A percentile compares a stretch with the other conserved stretches of the same genome.
These are phyloP conservation scores for Crocidura indochinensis DNA, from an alignment of 2,797 vertebrate species.

Conservation along the genomic window DNA sequence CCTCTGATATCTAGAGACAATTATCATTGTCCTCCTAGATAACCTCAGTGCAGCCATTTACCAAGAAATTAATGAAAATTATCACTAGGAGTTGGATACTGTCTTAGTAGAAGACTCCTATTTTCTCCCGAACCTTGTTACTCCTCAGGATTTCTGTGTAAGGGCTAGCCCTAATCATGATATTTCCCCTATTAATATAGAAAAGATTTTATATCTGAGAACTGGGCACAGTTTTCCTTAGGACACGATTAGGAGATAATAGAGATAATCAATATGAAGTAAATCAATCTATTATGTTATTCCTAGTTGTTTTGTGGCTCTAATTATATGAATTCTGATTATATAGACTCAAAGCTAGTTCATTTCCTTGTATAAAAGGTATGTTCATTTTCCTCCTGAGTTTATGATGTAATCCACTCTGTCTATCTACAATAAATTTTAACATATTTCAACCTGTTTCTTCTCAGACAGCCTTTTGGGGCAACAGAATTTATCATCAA, in stretches of 20 bases:
- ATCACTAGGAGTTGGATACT: not conserved
- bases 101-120: not conserved
- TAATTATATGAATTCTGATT: not conserved
- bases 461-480: not conserved
- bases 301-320: not conserved
- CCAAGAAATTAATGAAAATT: not conserved
- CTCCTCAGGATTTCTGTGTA: not conserved
- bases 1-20: not conserved
- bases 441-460: not conserved
- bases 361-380: not conserved
- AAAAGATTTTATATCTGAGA: not conserved
- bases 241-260: not conserved
- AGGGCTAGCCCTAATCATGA: not conserved
- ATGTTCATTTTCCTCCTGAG: not conserved
- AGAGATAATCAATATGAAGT: not conserved
- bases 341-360: not conserved
- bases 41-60: not conserved
- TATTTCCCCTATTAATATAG: not conserved
- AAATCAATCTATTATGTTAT: slow-evolving; percentile 37
- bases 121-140: not conserved
- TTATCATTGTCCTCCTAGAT: not conserved
- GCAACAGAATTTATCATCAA: not conserved
- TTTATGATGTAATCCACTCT: slow-evolving; percentile 27
- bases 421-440: not conserved
- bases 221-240: not conserved